phyloP scores from a whole-genome alignment of 2,113 vertebrate species.

The Leptobrachium ailaonicum region DNA sequence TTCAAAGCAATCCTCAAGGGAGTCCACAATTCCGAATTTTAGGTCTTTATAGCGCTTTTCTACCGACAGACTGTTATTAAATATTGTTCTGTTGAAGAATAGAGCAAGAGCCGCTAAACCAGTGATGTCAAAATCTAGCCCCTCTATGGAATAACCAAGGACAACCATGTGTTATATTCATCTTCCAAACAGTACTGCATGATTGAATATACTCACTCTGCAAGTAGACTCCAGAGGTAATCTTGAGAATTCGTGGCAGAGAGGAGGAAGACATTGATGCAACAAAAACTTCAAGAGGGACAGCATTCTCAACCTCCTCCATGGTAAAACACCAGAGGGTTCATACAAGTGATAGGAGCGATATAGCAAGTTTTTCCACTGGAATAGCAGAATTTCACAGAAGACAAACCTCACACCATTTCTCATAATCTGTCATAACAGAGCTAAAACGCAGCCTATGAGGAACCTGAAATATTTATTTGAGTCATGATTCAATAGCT shows the following conservation, averaged over 20 bases:
- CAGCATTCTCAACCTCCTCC: conserved; percentile 17
- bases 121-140: too few relatives aligned
- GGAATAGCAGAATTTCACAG: background rate
- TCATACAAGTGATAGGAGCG: background rate
- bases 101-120: too few relatives aligned
- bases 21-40: too few relatives aligned
- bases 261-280: background rate
- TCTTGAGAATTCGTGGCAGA: conserved; percentile 34
- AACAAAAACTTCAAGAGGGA: conserved; percentile 20
- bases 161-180: background rate
- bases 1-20: too few relatives aligned
- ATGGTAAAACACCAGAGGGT: background rate
- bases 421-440: conserved; percentile 5
- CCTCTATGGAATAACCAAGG: too few relatives aligned
- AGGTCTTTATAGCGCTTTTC: too few relatives aligned
- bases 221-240: conserved; percentile 31
- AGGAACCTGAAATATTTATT: conserved; percentile 8
- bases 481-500: background rate
- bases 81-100: too few relatives aligned
- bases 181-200: background rate
- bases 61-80: too few relatives aligned
- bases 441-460: background rate
- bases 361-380: background rate
- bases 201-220: conserved; percentile 28
- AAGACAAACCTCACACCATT: background rate